A percentile compares a stretch with the other conserved stretches of the same genome.
phyloP scores from a whole-genome alignment of 2,888 invertebrate genomes.

The Alviniconcha strummeri region DNA sequence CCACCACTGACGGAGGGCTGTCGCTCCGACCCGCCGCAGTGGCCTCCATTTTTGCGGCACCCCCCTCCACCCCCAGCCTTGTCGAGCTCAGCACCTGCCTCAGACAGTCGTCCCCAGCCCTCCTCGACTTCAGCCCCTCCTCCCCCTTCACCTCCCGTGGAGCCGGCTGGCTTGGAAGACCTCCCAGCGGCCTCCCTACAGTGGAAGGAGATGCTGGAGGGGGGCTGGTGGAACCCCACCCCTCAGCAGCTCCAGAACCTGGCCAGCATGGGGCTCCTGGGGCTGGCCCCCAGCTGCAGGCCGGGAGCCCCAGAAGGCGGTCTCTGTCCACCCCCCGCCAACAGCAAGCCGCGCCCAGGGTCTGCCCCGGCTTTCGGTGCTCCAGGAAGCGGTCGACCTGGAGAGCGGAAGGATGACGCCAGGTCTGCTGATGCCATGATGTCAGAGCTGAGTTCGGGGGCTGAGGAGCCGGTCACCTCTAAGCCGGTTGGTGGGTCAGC shows the following conservation, averaged over 20 bases:
- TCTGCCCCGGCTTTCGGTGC: not conserved
- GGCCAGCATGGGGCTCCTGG: not conserved
- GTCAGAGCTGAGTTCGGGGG: no score
- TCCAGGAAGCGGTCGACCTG: not conserved
- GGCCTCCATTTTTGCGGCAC: constrained; percentile 21
- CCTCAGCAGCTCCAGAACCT: constrained; percentile 42
- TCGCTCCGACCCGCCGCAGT: not conserved
- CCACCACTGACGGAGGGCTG: not conserved
- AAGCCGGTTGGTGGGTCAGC: no score
- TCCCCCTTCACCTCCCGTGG: constrained; percentile 30
- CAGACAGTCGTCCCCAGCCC: not conserved
- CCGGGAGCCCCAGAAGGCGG: not conserved
- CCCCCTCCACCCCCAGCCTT: constrained; percentile 18
- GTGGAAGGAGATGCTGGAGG: constrained; percentile 40
- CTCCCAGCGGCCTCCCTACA: not conserved
- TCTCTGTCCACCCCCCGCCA: not conserved
- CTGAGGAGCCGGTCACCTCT: no score
- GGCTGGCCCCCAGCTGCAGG: not conserved
- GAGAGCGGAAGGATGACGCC: no score
- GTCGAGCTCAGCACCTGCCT: no score
- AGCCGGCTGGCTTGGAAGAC: not conserved
- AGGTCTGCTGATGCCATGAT: no score
- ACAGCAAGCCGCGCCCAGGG: not conserved
- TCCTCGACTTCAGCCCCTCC: not conserved
- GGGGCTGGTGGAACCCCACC: constrained; percentile 56